phyloP scores from a whole-genome alignment of 53 echinoderm and acorn worm species.

The Mesocentrotus franciscanus region DNA sequence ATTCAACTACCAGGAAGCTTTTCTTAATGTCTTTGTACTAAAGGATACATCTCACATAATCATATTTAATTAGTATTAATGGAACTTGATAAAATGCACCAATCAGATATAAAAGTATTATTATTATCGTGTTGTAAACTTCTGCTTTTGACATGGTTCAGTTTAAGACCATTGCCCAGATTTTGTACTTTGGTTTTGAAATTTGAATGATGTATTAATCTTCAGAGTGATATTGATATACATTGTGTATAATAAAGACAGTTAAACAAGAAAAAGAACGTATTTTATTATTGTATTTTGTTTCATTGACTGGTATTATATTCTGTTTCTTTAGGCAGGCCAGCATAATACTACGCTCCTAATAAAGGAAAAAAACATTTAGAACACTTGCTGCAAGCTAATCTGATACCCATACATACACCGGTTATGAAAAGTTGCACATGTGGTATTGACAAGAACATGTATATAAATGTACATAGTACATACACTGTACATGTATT shows the following conservation, averaged over 20 bases:
- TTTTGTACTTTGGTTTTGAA: not conserved
- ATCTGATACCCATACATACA: no score
- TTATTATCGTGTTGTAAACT: not conserved
- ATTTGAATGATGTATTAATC: not conserved
- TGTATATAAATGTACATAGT: no score
- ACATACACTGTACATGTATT: no score
- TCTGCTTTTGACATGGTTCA: not conserved
- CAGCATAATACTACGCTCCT: no score
- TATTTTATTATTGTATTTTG: not conserved
- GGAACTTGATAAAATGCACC: not conserved
- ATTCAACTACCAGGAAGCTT: no score
- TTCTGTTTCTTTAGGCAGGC: not conserved
- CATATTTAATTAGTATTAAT: no score
- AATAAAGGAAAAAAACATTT: no score
- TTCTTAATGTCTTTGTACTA: not conserved
- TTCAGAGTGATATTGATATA: not conserved
- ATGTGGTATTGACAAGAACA: no score
- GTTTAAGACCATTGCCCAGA: not conserved
- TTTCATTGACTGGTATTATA: conserved; percentile 1
- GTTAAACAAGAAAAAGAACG: not conserved
- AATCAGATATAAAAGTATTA: not conserved
- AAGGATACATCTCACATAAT: no score
- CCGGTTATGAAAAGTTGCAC: no score
- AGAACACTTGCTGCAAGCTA: no score
- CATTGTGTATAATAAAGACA: no score